phyloP scores from a whole-genome alignment of 2,113 vertebrate genomes.

The Uria lomvia region DNA sequence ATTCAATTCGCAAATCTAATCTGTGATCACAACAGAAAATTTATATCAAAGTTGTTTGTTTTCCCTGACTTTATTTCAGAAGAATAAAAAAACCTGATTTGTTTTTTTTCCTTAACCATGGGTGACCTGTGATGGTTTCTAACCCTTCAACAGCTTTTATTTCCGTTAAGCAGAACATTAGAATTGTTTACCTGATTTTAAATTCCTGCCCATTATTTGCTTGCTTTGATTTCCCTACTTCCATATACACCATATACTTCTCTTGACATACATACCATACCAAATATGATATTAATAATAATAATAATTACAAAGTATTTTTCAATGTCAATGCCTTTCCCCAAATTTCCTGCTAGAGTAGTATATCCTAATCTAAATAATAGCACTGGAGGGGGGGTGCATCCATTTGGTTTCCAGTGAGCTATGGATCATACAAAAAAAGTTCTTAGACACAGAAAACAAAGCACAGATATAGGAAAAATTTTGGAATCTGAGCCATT shows the following conservation, averaged over 20 bases:
- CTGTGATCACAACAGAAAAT: background rate
- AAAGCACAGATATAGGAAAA: background rate
- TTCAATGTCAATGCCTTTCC: background rate
- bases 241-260: background rate
- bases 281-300: background rate
- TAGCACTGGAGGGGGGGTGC: background rate
- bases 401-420: background rate
- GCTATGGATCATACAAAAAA: background rate
- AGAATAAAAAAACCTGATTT: fast-evolving
- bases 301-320: background rate
- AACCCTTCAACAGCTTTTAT: background rate
- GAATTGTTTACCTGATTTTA: background rate
- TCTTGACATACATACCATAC: background rate
- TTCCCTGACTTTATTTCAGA: background rate
- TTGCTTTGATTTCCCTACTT: background rate
- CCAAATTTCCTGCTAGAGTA: background rate
- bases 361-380: background rate
- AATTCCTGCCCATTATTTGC: background rate
- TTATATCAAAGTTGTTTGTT: background rate
- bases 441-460: background rate
- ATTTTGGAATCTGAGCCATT: background rate
- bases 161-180: background rate
- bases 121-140: background rate
- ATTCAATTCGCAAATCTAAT: background rate
- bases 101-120: background rate